A percentile compares a stretch with the other conserved stretches of the same genome.
phyloP scores from a whole-genome alignment of 2,888 invertebrate genomes.

The Orchesella flavescens region DNA sequence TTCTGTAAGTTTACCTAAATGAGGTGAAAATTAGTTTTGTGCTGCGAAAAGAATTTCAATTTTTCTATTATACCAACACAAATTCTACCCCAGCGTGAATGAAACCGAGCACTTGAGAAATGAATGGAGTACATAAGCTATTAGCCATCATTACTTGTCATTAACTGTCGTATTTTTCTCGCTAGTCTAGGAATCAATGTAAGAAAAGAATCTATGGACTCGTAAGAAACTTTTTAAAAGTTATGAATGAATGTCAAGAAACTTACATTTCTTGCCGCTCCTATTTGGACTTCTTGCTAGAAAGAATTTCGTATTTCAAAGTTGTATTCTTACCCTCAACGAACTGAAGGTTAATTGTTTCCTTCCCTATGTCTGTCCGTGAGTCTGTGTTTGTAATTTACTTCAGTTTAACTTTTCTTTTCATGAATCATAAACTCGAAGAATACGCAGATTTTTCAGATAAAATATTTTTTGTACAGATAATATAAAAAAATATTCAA shows the following conservation, averaged over 20 bases:
- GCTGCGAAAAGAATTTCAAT: constrained; percentile 14
- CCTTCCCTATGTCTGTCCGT: neutral
- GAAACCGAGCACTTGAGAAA: constrained; percentile 34
- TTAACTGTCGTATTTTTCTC: neutral
- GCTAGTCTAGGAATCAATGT: neutral
- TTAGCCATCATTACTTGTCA: constrained; percentile 47
- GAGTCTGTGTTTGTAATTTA: too few species aligned
- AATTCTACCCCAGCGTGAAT: constrained; percentile 1
- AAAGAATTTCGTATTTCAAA: too few species aligned
- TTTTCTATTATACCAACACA: neutral
- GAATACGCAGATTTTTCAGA: too few species aligned
- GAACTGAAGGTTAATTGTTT: neutral
- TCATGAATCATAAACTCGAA: too few species aligned
- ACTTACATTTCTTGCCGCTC: neutral
- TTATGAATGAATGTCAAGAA: constrained; percentile 32
- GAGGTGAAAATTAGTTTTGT: neutral
- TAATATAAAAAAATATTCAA: too few species aligned
- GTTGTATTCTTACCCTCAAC: too few species aligned
- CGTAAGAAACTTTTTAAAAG: constrained; percentile 14
- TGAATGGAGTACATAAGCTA: constrained; percentile 39
- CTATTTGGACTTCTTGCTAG: too few species aligned
- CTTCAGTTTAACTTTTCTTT: too few species aligned
- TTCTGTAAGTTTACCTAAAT: neutral
- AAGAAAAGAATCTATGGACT: neutral
- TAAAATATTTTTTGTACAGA: too few species aligned